A percentile compares a stretch with the other conserved stretches of the same genome.
Evolutionary conservation across 1,140 invertebrate species (phyloP).

Genomic region (Papilio machaon): DNA sequence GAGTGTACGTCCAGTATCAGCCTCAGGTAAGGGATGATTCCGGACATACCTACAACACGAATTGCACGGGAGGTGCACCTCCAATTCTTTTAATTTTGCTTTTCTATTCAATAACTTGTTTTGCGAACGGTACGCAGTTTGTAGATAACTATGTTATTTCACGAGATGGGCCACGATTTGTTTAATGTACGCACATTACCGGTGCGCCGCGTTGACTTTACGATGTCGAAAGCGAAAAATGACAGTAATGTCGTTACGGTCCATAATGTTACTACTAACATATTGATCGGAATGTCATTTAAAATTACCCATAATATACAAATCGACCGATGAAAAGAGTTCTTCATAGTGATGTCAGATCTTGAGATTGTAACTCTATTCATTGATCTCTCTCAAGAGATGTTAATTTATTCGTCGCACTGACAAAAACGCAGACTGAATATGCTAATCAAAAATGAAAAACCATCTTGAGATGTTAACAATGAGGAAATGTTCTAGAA

Average conservation of each 20-base stretch:
- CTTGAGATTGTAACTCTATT: no score
- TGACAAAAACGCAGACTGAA: background rate
- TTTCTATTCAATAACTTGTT: conserved; percentile 40
- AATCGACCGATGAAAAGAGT: background rate
- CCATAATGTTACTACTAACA: conserved; percentile 22
- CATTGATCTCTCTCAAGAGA: background rate
- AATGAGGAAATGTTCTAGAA: conserved; percentile 26
- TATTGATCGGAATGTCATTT: background rate
- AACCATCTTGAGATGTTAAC: background rate
- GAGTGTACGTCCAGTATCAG: no score
- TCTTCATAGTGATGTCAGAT: no score
- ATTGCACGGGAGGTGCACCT: no score
- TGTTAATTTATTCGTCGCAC: background rate
- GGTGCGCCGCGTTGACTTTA: conserved; percentile 43
- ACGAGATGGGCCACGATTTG: conserved; percentile 56
- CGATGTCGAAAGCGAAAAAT: conserved; percentile 60
- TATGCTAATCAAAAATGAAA: background rate
- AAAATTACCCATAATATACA: background rate
- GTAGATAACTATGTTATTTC: conserved; percentile 52
- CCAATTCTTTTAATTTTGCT: background rate
- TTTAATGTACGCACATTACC: conserved; percentile 63
- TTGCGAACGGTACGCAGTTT: conserved; percentile 56
- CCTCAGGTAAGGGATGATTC: no score
- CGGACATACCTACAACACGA: background rate
- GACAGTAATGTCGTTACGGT: conserved; percentile 30